Conservation (phyloP, 92 coral and sea anemone species). For the Parazoanthus swiftii region DNA sequence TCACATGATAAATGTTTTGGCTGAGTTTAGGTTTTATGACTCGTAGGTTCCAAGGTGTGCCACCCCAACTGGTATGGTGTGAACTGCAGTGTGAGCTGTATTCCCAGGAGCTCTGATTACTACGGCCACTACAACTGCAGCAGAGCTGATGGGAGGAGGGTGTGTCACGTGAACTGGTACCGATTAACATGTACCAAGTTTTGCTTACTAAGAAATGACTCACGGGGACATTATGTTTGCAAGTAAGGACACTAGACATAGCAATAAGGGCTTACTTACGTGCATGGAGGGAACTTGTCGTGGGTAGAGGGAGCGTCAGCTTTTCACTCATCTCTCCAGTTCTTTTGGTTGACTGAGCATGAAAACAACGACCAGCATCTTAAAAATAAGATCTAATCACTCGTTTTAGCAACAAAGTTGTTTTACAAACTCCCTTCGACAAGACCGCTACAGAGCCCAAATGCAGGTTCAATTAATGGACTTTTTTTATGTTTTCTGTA, state of each 20-base stretch:
- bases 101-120: slow-evolving; percentile 46
- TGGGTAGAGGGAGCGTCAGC: too few relatives aligned
- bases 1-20: too few relatives aligned
- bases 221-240: slow-evolving; percentile 66
- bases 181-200: slow-evolving; percentile 64
- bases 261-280: neutral
- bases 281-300: neutral
- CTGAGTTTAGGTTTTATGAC: neutral
- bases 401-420: too few relatives aligned
- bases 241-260: slow-evolving; percentile 25
- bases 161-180: slow-evolving; percentile 70
- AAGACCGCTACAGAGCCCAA: too few relatives aligned
- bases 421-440: too few relatives aligned
- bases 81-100: slow-evolving; percentile 45
- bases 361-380: too few relatives aligned
- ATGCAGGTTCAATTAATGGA: too few relatives aligned
- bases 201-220: slow-evolving; percentile 68
- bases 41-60: slow-evolving; percentile 57
- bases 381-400: too few relatives aligned
- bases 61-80: slow-evolving; percentile 73
- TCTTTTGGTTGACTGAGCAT: too few relatives aligned
- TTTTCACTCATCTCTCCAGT: too few relatives aligned
- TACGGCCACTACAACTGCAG: slow-evolving; percentile 72
- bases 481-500: neutral
- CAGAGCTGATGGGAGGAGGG: slow-evolving; percentile 50